Conservation (phyloP, 2,113 vertebrate species). For the Gasterosteus nipponicus region DNA sequence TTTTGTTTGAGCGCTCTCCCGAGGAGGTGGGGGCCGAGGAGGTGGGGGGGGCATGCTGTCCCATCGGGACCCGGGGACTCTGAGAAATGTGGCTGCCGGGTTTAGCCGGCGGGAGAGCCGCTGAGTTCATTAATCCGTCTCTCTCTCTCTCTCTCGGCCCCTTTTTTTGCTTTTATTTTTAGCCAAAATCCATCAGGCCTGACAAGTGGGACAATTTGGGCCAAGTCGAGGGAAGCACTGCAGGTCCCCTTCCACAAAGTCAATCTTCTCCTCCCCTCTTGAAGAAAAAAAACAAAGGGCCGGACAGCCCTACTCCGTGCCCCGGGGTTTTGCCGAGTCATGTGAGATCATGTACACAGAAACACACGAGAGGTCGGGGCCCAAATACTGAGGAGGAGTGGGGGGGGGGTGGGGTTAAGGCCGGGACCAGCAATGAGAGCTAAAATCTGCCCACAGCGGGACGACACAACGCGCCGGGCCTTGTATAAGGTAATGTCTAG, state of each 20-base stretch:
- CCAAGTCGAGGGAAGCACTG: conserved; percentile 87
- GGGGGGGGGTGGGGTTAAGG: conserved; percentile 63
- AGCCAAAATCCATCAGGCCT: conserved; percentile 93
- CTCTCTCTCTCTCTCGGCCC: conserved; percentile 86
- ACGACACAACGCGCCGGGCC: conserved; percentile 85
- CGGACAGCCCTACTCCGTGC: conserved; percentile 85
- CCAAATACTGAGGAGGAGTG: conserved; percentile 25
- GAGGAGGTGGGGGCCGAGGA: neutral
- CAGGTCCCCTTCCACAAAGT: conserved; percentile 87
- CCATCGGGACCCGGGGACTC: conserved; percentile 69
- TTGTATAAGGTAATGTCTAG: conserved; percentile 98
- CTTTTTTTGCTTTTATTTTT: conserved; percentile 89
- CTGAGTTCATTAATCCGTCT: conserved; percentile 90
- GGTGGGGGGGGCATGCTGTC: neutral
- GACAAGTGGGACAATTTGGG: conserved; percentile 92
- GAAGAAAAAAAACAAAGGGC: conserved; percentile 77
- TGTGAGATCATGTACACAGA: conserved; percentile 96
- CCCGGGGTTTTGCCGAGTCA: conserved; percentile 96
- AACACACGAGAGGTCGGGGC: conserved; percentile 76
- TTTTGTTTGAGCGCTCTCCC: conserved; percentile 58
- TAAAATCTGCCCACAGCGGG: conserved; percentile 83
- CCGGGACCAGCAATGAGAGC: conserved; percentile 58
- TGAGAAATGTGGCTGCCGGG: conserved; percentile 58
- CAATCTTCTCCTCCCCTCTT: conserved; percentile 83
- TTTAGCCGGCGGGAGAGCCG: conserved; percentile 81